Evolutionary conservation across 2,113 vertebrate species (phyloP), one percentile per base, ranked within the genome.

Genomic region (Dryoscopus gambensis): DNA sequence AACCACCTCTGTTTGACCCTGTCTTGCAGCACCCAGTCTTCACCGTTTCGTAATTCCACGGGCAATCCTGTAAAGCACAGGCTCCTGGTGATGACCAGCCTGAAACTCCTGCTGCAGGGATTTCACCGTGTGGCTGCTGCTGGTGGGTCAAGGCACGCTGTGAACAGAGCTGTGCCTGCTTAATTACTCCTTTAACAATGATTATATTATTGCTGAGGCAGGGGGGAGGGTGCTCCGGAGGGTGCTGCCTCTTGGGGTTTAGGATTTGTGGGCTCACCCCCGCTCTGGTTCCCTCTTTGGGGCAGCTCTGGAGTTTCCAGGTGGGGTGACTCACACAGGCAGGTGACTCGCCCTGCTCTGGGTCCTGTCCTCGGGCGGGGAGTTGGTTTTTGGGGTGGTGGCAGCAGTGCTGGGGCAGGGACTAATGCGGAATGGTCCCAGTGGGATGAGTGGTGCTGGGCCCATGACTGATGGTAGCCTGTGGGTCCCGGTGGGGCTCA

Each of bases 331-430:
- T 86, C 39, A 31, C 4, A 3, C 2, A 1, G 15, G 25, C 4
- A 5, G 56, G 40, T 53, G 53, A 39, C 13, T 59, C 2, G 0
- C 16, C 5, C 2, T 17, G 6, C 30, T 47, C 4, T 24, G 20
- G 56, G 44, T 40, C 19, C 15, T 0, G 3, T 17, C 5, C 12
- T 21, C 0, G 1, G 23, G 9, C 6, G 16, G 3, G 47, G 42
- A 75, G 52, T 67, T 86, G 84, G 12, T 62, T 73, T 89, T 76
- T 64, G 40, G 39, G 67, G 49, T 53, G 76, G 71, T 22, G 30
- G 49, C 53, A 30, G 62, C 64, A 46, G 13, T 67, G 69, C 21
- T 0, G 2, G 28, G n/a, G 24, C 33, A 35, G 25, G 16, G 9
- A 19, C 35, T 53, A 15, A 30, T 14, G 49, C 3, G 4, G 5